Base-by-base conservation (phyloP, 2,888 invertebrate species). In the Drosophila fulvimacula region DNA sequence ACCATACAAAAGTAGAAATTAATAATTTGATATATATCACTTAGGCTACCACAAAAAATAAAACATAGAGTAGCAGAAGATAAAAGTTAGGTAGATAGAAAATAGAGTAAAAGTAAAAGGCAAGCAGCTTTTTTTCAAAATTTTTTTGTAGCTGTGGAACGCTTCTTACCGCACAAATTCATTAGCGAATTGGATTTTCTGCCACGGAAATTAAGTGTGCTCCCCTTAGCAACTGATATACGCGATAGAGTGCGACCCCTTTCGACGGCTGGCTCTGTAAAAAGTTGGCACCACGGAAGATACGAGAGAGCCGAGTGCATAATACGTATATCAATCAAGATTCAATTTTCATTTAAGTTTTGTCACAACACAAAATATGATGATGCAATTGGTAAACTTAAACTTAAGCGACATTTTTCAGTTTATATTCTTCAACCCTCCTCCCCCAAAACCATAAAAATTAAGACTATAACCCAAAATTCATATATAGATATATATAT, bases 101-200 rank as follows among this genome's bases (percentile, higher is more conserved):
- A 64, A 63, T 44, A 69, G 62, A 73, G 77, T 79, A 78, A 70
- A 70, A 78, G 59, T 61, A 73, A 70, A 80, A 77, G 57, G 69
- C 81, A 82, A 86, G 78, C 80, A 79, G 77, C 76, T 77, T 66
- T 76, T 69, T 67, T 74, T 67, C 64, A 27, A 17, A 9, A 39
- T 21, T 52, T 49, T 46, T 56, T 73, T 72, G 49, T 74, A 76
- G 73, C 72, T 81, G 74, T 92, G 93, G 68, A 85, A 85, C 83
- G 58, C 84, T 93, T 95, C 97, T 97, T 97, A 97, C 97, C 97
- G 95, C 97, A 97, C 95, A 97, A 95, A 95, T 97, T 97, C 97
- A 97, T 97, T 94, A 97, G 95, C 93, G 97, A 97, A 95, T 96
- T 97, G 94, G 97, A 97, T 95, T 97, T 97, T 95, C 97, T 96